Evolutionary conservation across 2,888 invertebrate species (phyloP).

Genomic region (Cerastis leucographa): DNA sequence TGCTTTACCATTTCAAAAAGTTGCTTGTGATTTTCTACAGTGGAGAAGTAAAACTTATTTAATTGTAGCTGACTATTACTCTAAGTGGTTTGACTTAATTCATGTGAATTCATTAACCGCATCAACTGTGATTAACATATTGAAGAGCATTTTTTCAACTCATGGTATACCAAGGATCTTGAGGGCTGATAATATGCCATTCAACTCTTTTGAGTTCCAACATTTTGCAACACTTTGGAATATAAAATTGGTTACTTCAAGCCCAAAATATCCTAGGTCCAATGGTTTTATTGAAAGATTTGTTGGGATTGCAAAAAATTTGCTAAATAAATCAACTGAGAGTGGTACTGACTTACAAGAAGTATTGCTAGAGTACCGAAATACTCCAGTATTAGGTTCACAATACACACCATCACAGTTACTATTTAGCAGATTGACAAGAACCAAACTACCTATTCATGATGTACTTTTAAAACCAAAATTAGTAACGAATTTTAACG

Average conservation of each 20-base stretch:
- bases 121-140: neutral
- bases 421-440: neutral
- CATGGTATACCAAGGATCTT: neutral
- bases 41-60: neutral
- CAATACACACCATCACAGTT: slow-evolving; percentile 3
- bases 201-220: slow-evolving; percentile 1
- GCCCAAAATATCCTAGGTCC: no score
- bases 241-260: no score
- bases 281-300: no score
- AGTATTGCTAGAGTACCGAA: neutral
- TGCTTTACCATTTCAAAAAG: neutral
- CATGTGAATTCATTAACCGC: neutral
- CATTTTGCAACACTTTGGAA: no score
- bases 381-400: slow-evolving; percentile 1
- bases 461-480: neutral
- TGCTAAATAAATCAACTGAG: neutral
- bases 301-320: no score
- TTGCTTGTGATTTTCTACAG: slow-evolving; percentile 1
- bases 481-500: no score
- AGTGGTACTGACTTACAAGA: neutral
- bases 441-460: neutral
- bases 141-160: neutral
- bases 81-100: slow-evolving; percentile 2
- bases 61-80: neutral
- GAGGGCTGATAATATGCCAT: slow-evolving; percentile 3